These are phyloP conservation scores for Takifugu ocellatus DNA, from an alignment of 2,797 vertebrate genomes.

Conservation along the genomic window DNA sequence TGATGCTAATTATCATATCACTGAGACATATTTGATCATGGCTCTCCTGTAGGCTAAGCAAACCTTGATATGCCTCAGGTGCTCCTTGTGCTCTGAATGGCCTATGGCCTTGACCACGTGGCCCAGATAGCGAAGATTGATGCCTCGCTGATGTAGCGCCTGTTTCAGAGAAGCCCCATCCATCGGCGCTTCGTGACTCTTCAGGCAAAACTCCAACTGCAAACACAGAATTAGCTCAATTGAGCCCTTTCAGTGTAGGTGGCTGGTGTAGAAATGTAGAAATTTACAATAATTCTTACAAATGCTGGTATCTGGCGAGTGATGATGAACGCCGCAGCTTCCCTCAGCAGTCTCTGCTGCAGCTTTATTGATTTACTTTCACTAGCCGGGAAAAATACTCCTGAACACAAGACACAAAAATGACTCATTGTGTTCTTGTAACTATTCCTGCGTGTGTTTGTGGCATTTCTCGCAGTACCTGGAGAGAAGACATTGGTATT, in stretches of 20 bases:
- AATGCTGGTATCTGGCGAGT: slow-evolving; percentile 79
- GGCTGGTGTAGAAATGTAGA: neutral
- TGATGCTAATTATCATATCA: neutral
- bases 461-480: slow-evolving; percentile 58
- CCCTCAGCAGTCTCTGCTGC: slow-evolving; percentile 75
- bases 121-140: slow-evolving; percentile 82
- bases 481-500: slow-evolving; percentile 76
- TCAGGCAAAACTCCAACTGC: slow-evolving; percentile 74
- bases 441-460: neutral
- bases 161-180: slow-evolving; percentile 77
- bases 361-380: slow-evolving; percentile 60
- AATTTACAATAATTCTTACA: slow-evolving; percentile 52
- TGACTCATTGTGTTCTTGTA: neutral
- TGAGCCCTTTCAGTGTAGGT: slow-evolving; percentile 9
- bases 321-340: slow-evolving; percentile 77
- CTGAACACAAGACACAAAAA: slow-evolving; percentile 54
- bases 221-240: slow-evolving; percentile 2
- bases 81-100: slow-evolving; percentile 69
- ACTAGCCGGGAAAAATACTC: slow-evolving; percentile 67
- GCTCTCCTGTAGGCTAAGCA: slow-evolving; percentile 18
- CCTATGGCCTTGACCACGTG: slow-evolving; percentile 66
- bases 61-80: slow-evolving; percentile 78
- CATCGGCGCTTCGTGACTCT: slow-evolving; percentile 69
- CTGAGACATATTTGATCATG: neutral
- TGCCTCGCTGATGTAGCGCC: slow-evolving; percentile 74